Base-by-base conservation (phyloP, 35 echinoderm and acorn worm genomes). In the Lytechinus pictus region DNA sequence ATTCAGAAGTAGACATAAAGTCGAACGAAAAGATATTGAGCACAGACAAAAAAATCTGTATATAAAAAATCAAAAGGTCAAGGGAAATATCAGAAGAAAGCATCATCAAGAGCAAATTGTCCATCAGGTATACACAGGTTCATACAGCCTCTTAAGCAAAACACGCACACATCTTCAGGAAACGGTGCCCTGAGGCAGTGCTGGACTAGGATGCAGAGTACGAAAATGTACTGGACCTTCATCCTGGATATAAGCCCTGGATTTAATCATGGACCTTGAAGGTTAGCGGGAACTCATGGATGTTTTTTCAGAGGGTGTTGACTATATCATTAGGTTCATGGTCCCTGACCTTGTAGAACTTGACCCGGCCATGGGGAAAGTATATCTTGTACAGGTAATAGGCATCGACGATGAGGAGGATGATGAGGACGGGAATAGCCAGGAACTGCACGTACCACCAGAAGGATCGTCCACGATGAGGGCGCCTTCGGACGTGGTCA, bases 301-400 rank as follows among this genome's bases (percentile, higher is more conserved):
- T 33, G 86, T 13, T 44, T 54, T 44, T 93, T 93, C 91, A 93
- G 9, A 93, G 54, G 9, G 52, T 93, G 91, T 54, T 93, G 12
- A 93, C 54, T 27, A 93, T 93, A 54, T 93, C 57, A 7, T 60
- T 87, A 19, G 86, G 87, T 28, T 96, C 96, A 72, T 96, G 96
- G 87, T 96, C 96, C 55, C 96, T 56, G 12, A 96, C 96, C 92
- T 94, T 89, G 92, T 96, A 96, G 94, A 96, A 96, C 86, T 96
- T 96, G 11, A 96, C 94, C 10, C 94, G 94, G 28, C 96, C 87
- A 94, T 96, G 93, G 53, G 96, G 96, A 86, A 95, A 96, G 56
- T 96, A 94, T 0, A 96, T 57, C 24, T 86, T 96, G 87, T 96
- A 96, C 13, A 96, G 86, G 90, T 94, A 96, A 86, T 96, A 96